Evolutionary conservation across 2,113 vertebrate genomes (phyloP).

Genomic region (Zeus faber): DNA sequence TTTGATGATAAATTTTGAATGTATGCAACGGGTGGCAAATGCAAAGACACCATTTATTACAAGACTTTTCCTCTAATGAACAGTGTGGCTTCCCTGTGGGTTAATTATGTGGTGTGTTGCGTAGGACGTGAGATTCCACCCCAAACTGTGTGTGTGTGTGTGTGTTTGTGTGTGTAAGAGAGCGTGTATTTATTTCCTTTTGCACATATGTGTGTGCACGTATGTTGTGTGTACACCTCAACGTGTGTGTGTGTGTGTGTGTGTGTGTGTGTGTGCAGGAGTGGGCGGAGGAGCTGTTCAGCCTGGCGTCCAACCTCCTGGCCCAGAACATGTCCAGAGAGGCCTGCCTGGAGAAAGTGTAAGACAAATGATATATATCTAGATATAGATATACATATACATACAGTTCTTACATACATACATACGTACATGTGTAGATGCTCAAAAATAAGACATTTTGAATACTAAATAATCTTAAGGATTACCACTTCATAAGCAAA

Average conservation of each 20-base stretch:
- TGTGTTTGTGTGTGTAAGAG: conserved; percentile 5
- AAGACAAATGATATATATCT: conserved; percentile 53
- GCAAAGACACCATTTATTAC: no score
- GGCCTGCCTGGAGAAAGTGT: conserved; percentile 94
- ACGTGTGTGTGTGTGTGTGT: conserved; percentile 8
- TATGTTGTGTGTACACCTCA: conserved; percentile 4
- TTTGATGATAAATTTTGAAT: no score
- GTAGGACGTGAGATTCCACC: conserved; percentile 1
- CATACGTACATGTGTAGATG: not conserved
- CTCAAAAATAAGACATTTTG: no score
- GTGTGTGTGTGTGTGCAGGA: conserved; percentile 72
- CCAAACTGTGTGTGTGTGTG: not conserved
- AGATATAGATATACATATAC: not conserved
- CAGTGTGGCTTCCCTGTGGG: not conserved
- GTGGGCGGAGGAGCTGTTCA: conserved; percentile 96
- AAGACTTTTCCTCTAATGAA: no score
- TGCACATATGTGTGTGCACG: conserved; percentile 15
- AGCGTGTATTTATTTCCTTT: conserved; percentile 1
- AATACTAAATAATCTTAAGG: no score
- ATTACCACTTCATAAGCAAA: not conserved
- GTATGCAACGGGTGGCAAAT: no score
- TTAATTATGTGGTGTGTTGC: not conserved
- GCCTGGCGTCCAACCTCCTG: conserved; percentile 90
- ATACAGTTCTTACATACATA: conserved; percentile 4
- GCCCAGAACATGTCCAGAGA: conserved; percentile 97